These are phyloP conservation scores for Danaus melanippus DNA, from an alignment of 1,140 invertebrate species.

Conservation along the genomic window DNA sequence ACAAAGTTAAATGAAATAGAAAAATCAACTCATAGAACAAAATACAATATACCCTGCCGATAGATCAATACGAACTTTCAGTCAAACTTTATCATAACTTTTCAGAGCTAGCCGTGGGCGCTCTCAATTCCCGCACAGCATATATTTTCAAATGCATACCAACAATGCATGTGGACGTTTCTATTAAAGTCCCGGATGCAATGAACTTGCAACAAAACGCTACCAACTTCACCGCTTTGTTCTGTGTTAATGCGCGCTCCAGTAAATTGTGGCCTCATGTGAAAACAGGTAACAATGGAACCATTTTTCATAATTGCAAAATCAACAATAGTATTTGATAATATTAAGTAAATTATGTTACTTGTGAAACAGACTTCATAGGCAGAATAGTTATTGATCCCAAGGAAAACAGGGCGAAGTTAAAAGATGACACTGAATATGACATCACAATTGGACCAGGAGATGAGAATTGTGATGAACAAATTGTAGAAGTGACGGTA, in stretches of 20 bases:
- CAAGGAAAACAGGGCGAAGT: slow-evolving; percentile 37
- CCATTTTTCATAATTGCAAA: too few species aligned
- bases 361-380: slow-evolving; percentile 34
- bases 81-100: slow-evolving; percentile 12
- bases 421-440: slow-evolving; percentile 37
- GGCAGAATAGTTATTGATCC: slow-evolving; percentile 41
- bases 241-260: slow-evolving; percentile 48
- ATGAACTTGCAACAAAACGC: slow-evolving; percentile 67
- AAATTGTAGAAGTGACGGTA: slow-evolving; percentile 44
- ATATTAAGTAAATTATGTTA: slow-evolving; percentile 3
- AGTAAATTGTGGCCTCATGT: slow-evolving; percentile 28
- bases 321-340: slow-evolving; percentile 8
- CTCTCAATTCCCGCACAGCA: slow-evolving; percentile 72
- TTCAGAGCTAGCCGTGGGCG: slow-evolving; percentile 77
- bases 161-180: slow-evolving; percentile 67
- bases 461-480: slow-evolving; percentile 41
- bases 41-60: too few species aligned
- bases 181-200: slow-evolving; percentile 58
- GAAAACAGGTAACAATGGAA: slow-evolving; percentile 23
- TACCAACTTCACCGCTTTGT: slow-evolving; percentile 63
- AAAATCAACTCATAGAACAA: too few species aligned
- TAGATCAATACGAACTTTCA: too few species aligned
- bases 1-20: too few species aligned
- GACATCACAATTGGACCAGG: slow-evolving; percentile 32
- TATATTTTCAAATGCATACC: slow-evolving; percentile 74